phyloP scores from a whole-genome alignment of 1,140 invertebrate species.

The Schlechtendalia chinensis region DNA sequence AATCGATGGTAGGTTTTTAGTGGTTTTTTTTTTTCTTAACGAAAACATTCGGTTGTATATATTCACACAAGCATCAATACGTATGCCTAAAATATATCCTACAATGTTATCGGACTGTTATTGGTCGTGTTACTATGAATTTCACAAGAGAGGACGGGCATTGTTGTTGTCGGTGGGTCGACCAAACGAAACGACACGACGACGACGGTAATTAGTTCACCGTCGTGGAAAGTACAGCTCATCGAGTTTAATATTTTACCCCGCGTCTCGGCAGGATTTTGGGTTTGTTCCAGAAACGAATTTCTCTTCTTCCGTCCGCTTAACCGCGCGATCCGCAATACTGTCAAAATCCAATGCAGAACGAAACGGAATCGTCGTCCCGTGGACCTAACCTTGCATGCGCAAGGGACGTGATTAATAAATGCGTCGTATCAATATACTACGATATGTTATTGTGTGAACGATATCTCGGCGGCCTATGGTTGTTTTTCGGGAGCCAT shows the following conservation, averaged over 20 bases:
- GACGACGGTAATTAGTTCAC: conserved; percentile 2
- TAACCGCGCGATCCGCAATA: too few relatives aligned
- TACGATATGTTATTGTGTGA: not conserved
- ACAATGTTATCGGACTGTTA: not conserved
- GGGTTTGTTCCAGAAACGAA: not conserved
- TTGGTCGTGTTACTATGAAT: not conserved
- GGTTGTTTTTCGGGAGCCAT: not conserved
- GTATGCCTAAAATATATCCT: too few relatives aligned
- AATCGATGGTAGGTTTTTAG: not conserved
- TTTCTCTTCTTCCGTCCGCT: not conserved
- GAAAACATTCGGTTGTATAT: not conserved
- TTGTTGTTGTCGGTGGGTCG: not conserved
- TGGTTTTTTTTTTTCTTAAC: not conserved
- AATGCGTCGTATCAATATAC: not conserved
- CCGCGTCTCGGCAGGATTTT: not conserved
- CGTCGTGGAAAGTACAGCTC: conserved; percentile 3
- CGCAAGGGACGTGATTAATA: too few relatives aligned
- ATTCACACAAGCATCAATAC: too few relatives aligned
- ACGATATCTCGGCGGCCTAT: not conserved
- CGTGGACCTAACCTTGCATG: too few relatives aligned
- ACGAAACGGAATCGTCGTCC: not conserved
- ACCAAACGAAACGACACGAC: conserved; percentile 2
- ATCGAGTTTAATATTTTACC: not conserved
- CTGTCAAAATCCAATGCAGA: not conserved
- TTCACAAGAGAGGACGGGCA: not conserved